These are phyloP conservation scores for Stomatorhinus walkeri DNA, from an alignment of 2,797 vertebrate genomes.

Conservation along the genomic window DNA sequence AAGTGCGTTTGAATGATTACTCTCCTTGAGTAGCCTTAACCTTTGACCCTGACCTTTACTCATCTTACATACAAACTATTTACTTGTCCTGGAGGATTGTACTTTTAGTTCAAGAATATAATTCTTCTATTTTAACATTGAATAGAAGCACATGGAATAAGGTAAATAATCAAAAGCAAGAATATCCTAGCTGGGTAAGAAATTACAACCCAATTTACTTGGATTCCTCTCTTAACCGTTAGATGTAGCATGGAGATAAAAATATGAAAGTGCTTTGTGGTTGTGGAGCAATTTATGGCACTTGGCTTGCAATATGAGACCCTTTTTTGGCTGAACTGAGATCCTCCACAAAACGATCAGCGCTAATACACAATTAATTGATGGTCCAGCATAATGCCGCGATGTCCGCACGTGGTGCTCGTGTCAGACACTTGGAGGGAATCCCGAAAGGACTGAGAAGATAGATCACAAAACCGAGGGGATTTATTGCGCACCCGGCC, in stretches of 20 bases:
- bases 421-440: neutral
- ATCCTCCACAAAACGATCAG: neutral
- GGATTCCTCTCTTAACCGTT: neutral
- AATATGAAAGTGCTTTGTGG: neutral
- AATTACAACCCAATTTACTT: neutral
- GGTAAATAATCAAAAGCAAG: neutral
- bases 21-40: constrained; percentile 19
- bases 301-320: neutral
- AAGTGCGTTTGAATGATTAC: constrained; percentile 22
- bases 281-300: neutral
- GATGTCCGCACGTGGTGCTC: neutral
- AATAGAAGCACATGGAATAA: neutral
- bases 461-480: neutral
- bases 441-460: neutral
- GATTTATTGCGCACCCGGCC: neutral
- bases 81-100: neutral
- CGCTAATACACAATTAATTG: neutral
- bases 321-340: constrained; percentile 4
- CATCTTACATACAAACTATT: neutral
- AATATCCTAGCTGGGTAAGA: neutral
- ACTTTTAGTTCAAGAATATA: neutral
- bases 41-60: neutral
- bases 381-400: neutral
- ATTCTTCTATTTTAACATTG: neutral
- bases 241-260: neutral